Evolutionary conservation across 2,888 invertebrate species (phyloP), one percentile per base, ranked within the genome.

Genomic region (Trilocha varians): DNA sequence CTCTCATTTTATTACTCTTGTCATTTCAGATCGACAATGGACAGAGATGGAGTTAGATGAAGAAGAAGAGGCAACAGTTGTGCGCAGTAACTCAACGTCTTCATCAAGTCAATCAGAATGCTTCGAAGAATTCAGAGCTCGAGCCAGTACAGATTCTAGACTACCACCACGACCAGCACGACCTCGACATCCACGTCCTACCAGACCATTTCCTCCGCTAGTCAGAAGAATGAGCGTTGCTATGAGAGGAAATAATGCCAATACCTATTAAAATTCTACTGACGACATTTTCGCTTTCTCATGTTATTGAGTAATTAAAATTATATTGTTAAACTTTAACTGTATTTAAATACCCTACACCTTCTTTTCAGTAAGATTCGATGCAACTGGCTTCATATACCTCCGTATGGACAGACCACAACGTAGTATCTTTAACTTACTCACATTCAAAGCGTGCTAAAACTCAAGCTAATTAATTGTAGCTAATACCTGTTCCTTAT

Each of bases 141-240:
- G 94, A 35, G 93, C 93, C 36, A 93, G 91, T 48, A 94, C 94
- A 0, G 93, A 93, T 66, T 80, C 83, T 1, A 68, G 82, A 2
- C 61, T 83, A 32, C 79, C 83, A 0, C 90, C 91, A 13, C 83
- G 88, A 9, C 90, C 90, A 0, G 82, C 90, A 45, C 73, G 89
- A 34, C 88, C 89, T 69, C 79, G 91, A 3, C 79, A 79, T 46
- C 84, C 80, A 2, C 78, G 74, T 16, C 64, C 77, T 9, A 53
- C 74, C 38, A 59, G 72, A 25, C 79, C 82, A 0, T 77, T 77
- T 47, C 83, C 87, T 1, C 79, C 86, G 3, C 87, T 89, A 0
- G 88, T 89, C 38, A 82, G 93, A 32, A 83, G 93, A 47, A 93
- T 93, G 91, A 93, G 93, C 62, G 93, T 94, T 47, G 92, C 93